These are phyloP conservation scores for Apis cerana DNA, from an alignment of 1,140 invertebrate genomes.

Conservation along the genomic window DNA sequence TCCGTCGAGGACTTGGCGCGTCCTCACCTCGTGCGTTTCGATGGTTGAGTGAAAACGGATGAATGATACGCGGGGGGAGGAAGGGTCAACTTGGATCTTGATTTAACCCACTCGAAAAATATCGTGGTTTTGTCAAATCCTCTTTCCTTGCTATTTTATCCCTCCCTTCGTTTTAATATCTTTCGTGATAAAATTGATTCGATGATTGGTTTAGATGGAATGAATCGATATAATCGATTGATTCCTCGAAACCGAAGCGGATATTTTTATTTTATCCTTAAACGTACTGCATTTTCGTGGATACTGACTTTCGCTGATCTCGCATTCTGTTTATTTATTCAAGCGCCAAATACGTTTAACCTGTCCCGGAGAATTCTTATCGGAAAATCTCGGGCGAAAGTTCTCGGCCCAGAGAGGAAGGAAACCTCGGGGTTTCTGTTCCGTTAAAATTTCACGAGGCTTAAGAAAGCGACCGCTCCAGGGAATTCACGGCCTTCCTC, in stretches of 20 bases:
- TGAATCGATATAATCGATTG: too few relatives aligned
- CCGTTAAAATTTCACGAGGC: slow-evolving; percentile 35
- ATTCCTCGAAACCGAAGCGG: not conserved
- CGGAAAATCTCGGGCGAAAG: slow-evolving; percentile 20
- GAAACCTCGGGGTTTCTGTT: slow-evolving; percentile 2
- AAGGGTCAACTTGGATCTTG: not conserved
- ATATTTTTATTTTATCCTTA: not conserved
- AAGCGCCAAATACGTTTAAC: slow-evolving; percentile 26
- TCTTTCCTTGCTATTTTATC: too few relatives aligned
- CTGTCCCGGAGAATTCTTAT: slow-evolving; percentile 4
- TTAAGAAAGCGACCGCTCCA: not conserved
- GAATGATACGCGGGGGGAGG: too few relatives aligned
- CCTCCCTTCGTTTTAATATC: too few relatives aligned
- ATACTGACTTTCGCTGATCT: not conserved
- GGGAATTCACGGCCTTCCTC: slow-evolving; percentile 9
- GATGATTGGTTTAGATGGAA: too few relatives aligned
- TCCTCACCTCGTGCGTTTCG: too few relatives aligned
- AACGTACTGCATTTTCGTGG: not conserved
- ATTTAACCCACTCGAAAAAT: not conserved
- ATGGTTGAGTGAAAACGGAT: too few relatives aligned
- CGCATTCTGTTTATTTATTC: slow-evolving; percentile 20
- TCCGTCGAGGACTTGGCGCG: not conserved
- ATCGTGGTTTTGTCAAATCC: too few relatives aligned
- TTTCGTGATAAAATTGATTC: too few relatives aligned
- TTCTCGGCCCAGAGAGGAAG: not conserved